phyloP scores from a whole-genome alignment of 2,888 invertebrate genomes.

The Drosophila mettleri region DNA sequence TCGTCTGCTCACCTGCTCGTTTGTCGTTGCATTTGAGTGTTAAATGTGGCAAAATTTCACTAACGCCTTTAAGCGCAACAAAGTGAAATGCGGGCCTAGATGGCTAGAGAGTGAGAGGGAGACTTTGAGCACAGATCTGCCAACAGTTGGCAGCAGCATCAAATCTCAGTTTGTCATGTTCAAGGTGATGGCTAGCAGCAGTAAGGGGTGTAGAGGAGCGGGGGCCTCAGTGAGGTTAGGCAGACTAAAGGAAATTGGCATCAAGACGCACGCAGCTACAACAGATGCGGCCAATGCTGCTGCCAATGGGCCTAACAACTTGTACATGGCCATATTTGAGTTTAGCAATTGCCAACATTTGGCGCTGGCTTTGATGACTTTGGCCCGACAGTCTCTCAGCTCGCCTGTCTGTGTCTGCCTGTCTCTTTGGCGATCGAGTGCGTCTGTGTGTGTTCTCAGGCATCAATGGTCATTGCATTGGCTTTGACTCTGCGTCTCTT shows the following conservation, averaged over 20 bases:
- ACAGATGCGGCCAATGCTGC: conserved; percentile 25
- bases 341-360: conserved; percentile 69
- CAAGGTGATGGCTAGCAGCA: neutral
- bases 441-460: conserved; percentile 71
- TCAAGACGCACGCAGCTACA: conserved; percentile 51
- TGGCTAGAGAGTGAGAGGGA: neutral
- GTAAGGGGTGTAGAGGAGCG: neutral
- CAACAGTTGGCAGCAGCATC: conserved; percentile 29
- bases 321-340: conserved; percentile 69
- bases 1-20: conserved; percentile 28
- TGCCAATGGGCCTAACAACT: conserved; percentile 40
- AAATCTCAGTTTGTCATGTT: conserved; percentile 24
- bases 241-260: conserved; percentile 56
- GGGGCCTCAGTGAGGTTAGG: conserved; percentile 27
- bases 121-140: conserved; percentile 18
- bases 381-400: conserved; percentile 29
- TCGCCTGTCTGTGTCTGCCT: conserved; percentile 12
- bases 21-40: conserved; percentile 48
- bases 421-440: conserved; percentile 37
- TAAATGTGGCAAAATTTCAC: conserved; percentile 70
- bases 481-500: conserved; percentile 49
- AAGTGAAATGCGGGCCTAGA: conserved; percentile 68
- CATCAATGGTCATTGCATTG: conserved; percentile 67
- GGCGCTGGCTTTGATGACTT: conserved; percentile 77
- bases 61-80: conserved; percentile 61